phyloP scores from a whole-genome alignment of 2,113 vertebrate species.

The Tragelaphus imberbis region DNA sequence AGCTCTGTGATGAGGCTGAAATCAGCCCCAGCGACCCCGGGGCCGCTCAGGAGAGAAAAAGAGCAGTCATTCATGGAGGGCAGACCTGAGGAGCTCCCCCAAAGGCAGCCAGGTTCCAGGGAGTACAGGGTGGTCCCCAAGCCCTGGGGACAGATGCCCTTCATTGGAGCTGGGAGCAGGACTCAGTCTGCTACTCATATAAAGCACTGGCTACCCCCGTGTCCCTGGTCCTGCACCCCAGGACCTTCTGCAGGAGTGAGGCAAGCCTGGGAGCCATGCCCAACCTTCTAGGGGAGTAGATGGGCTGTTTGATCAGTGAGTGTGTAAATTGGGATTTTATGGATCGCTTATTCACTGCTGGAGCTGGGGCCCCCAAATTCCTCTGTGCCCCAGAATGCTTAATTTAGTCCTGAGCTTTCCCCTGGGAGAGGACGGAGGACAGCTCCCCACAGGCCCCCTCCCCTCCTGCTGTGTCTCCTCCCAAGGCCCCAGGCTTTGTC shows the following conservation, averaged over 20 bases:
- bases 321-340: constrained; percentile 71
- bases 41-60: constrained; percentile 55
- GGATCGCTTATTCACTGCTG: constrained; percentile 60
- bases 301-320: constrained; percentile 61
- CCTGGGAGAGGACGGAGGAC: neutral
- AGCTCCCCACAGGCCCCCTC: neutral
- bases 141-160: neutral
- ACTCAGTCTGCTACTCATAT: neutral
- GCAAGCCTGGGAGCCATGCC: neutral
- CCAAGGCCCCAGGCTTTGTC: constrained; percentile 66
- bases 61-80: constrained; percentile 56
- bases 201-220: no score
- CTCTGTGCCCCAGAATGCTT: constrained; percentile 62
- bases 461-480: constrained; percentile 30
- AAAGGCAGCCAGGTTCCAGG: neutral
- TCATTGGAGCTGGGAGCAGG: neutral
- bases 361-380: constrained; percentile 63
- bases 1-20: constrained; percentile 52
- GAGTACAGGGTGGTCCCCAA: neutral
- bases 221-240: neutral
- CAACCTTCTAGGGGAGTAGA: neutral
- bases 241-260: neutral
- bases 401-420: constrained; percentile 30
- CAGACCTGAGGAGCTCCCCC: constrained; percentile 58
- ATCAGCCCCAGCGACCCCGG: constrained; percentile 43